A percentile compares a stretch with the other conserved stretches of the same genome.
Conservation (phyloP, 2,888 invertebrate genomes). For the Polymixis lichenea region DNA sequence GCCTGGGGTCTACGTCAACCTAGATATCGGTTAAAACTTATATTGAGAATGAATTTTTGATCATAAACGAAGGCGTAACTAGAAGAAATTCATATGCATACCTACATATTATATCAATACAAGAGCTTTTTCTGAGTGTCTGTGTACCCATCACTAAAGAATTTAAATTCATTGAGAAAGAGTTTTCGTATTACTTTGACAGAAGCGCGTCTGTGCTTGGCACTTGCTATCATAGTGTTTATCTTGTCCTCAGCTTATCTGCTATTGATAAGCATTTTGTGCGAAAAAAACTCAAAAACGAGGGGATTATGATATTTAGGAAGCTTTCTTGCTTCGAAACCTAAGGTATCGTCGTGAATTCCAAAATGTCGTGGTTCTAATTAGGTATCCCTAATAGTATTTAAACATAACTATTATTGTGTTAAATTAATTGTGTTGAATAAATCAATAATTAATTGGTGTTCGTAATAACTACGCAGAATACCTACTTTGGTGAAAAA, state of each 20-base stretch:
- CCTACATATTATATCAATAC: neutral
- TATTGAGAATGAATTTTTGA: neutral
- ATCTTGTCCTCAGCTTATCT: too few relatives aligned
- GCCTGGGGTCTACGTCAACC: neutral
- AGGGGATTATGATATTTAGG: neutral
- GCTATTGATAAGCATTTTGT: neutral
- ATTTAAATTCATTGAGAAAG: neutral
- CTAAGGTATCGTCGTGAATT: neutral
- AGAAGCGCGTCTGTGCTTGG: too few relatives aligned
- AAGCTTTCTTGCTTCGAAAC: neutral
- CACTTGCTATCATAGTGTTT: neutral
- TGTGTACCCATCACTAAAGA: neutral
- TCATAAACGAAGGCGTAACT: neutral
- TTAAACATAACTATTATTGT: neutral
- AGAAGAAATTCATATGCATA: neutral
- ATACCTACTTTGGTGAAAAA: neutral
- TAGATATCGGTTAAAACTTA: neutral
- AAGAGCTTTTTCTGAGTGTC: neutral
- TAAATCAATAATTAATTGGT: too few relatives aligned
- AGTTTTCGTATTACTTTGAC: too few relatives aligned
- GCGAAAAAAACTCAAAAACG: too few relatives aligned
- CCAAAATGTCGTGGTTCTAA: neutral
- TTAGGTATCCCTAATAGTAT: neutral
- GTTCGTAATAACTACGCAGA: neutral
- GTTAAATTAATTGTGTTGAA: too few relatives aligned